Conservation (phyloP, 2,888 invertebrate genomes). For the Tromatobia lineatoria region DNA sequence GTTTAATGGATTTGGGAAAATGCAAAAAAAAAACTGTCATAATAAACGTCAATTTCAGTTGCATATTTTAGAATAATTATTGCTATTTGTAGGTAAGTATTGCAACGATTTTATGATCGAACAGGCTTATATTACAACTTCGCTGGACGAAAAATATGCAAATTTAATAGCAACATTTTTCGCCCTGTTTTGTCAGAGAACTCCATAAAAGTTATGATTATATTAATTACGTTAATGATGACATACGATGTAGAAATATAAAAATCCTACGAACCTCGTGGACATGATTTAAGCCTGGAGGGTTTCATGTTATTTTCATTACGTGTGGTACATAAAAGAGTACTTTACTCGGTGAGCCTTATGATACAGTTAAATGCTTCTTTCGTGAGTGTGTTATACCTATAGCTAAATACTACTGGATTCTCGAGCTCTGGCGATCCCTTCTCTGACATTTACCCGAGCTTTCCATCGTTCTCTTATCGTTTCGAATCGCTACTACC, state of each 20-base stretch:
- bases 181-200: neutral
- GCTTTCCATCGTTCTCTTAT: conserved; percentile 30
- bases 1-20: too few relatives aligned
- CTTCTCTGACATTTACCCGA: conserved; percentile 31
- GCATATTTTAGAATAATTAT: too few relatives aligned
- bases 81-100: too few relatives aligned
- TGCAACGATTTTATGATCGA: too few relatives aligned
- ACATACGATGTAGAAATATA: neutral
- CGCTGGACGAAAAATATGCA: too few relatives aligned
- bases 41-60: too few relatives aligned
- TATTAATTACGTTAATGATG: neutral
- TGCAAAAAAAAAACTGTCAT: too few relatives aligned
- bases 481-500: conserved; percentile 9
- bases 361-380: neutral
- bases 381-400: neutral
- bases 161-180: neutral
- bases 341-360: conserved; percentile 6
- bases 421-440: conserved; percentile 5
- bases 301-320: neutral
- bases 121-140: too few relatives aligned
- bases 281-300: neutral
- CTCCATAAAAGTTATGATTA: neutral
- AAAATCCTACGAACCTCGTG: neutral
- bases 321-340: conserved; percentile 5
- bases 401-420: neutral